A percentile compares a stretch with the other conserved stretches of the same genome.
phyloP scores from a whole-genome alignment of 2,113 vertebrate genomes.

The Probosciger aterrimus region DNA sequence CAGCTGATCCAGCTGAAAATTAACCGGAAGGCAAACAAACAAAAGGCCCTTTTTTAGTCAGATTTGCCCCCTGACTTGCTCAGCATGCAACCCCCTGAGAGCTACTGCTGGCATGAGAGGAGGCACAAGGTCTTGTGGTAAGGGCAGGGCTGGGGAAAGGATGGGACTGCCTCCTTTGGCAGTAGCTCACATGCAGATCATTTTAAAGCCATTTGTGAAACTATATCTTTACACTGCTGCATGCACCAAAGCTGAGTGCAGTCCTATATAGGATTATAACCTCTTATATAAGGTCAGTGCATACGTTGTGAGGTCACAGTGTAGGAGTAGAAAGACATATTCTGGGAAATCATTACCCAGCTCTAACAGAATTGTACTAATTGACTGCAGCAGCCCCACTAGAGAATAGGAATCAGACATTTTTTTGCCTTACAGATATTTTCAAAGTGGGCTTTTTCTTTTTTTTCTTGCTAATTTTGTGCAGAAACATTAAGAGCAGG shows the following conservation, averaged over 20 bases:
- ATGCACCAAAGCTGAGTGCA: background rate
- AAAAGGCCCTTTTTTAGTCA: constrained; percentile 24
- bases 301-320: background rate
- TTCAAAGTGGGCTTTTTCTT: background rate
- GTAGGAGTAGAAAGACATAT: background rate
- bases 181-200: background rate
- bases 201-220: background rate
- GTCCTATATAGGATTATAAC: background rate
- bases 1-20: constrained; percentile 47
- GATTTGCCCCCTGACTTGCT: background rate
- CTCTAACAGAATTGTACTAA: background rate
- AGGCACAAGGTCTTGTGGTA: background rate
- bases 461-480: background rate
- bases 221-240: background rate
- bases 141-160: background rate
- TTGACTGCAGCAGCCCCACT: background rate
- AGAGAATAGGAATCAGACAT: background rate
- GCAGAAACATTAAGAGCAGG: background rate
- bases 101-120: background rate
- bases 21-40: constrained; percentile 19
- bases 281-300: background rate
- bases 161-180: background rate
- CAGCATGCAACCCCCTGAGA: background rate
- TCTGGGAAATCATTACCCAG: background rate
- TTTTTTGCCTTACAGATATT: background rate